Evolutionary conservation across 2,888 invertebrate genomes (phyloP).

Genomic region (Sycophila texana): DNA sequence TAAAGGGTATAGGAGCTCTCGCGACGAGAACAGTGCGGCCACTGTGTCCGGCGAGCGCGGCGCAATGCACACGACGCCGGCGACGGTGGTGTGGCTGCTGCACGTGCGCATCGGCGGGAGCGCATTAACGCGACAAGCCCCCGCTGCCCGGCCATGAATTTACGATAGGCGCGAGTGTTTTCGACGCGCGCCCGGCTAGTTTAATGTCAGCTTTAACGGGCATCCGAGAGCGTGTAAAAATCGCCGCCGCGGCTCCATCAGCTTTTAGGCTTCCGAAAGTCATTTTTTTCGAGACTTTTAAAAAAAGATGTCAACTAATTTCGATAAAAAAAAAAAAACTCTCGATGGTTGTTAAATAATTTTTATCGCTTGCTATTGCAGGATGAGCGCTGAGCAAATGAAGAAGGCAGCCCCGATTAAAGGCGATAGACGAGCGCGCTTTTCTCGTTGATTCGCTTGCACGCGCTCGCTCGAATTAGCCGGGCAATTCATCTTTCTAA

Average conservation of each 20-base stretch:
- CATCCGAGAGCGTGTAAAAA: too few species aligned
- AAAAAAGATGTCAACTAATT: too few species aligned
- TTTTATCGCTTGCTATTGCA: too few species aligned
- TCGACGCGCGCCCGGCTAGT: not conserved
- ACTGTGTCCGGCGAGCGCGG: conserved; percentile 58
- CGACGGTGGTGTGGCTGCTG: not conserved
- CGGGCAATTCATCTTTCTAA: conserved; percentile 44
- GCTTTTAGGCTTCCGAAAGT: not conserved
- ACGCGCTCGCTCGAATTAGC: conserved; percentile 29
- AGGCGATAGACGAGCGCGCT: not conserved
- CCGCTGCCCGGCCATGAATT: conserved; percentile 3
- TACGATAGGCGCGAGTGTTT: not conserved
- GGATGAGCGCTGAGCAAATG: too few species aligned
- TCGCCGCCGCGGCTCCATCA: too few species aligned
- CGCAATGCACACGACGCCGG: not conserved
- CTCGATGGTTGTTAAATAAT: too few species aligned
- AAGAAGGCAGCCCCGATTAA: too few species aligned
- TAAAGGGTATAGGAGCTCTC: conserved; percentile 25
- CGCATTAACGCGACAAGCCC: conserved; percentile 27
- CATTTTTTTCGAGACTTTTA: too few species aligned
- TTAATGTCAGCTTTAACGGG: conserved; percentile 7
- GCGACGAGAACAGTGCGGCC: conserved; percentile 61
- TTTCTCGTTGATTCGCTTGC: not conserved
- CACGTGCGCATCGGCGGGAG: conserved; percentile 23
- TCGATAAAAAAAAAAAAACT: too few species aligned